Evolutionary conservation across 2,888 invertebrate genomes (phyloP).

Genomic region (Ochropleura leucogaster): DNA sequence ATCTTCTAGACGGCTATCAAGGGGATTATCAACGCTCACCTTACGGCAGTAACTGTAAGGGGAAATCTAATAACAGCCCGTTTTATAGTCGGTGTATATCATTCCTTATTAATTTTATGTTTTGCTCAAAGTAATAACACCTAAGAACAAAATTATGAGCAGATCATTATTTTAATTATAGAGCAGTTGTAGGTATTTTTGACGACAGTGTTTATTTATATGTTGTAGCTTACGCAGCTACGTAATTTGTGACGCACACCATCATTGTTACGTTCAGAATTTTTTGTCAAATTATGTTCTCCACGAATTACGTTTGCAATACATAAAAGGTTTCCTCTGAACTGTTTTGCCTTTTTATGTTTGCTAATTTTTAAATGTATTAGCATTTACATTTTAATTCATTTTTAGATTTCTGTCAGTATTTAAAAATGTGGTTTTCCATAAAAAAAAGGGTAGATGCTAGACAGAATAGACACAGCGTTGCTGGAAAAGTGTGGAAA

Average conservation of each 20-base stretch:
- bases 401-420: slow-evolving; percentile 5
- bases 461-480: not conserved
- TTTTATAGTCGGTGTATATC: slow-evolving; percentile 65
- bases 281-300: slow-evolving; percentile 28
- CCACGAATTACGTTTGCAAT: slow-evolving; percentile 12
- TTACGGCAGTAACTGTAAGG: slow-evolving; percentile 47
- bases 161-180: slow-evolving; percentile 45
- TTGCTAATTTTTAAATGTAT: slow-evolving; percentile 8
- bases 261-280: slow-evolving; percentile 14
- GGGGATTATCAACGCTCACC: slow-evolving; percentile 51
- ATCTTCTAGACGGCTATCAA: slow-evolving; percentile 37
- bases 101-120: slow-evolving; percentile 64
- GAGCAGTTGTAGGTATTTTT: slow-evolving; percentile 5
- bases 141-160: slow-evolving; percentile 50
- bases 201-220: slow-evolving; percentile 13
- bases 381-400: not conserved
- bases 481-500: not conserved
- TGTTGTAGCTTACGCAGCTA: slow-evolving; percentile 17
- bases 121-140: slow-evolving; percentile 53
- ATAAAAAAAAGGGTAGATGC: slow-evolving; percentile 15
- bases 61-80: slow-evolving; percentile 62
- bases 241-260: slow-evolving; percentile 30
- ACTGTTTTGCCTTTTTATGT: slow-evolving; percentile 8
- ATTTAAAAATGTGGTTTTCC: not conserved
- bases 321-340: not conserved